Evolutionary conservation across 2,888 invertebrate species (phyloP), one percentile per base, ranked within the genome.

Genomic region (Liodrosophila aerea): DNA sequence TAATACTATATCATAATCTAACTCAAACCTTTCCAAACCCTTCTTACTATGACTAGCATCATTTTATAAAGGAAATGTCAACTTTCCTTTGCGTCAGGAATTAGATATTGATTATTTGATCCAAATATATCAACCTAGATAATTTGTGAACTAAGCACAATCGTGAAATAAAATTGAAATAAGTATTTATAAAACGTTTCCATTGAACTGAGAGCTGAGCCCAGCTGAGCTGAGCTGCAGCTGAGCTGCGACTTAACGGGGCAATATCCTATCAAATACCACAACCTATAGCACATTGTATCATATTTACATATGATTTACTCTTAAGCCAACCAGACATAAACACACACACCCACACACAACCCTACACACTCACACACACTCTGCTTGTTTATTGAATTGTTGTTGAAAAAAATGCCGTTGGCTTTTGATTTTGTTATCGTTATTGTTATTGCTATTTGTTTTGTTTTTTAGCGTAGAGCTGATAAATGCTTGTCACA

Each of bases 371-470:
- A 0, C 16, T 1, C 36, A 7, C 36, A 37, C n/a, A 22, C 16
- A 22, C 29, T 43, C 53, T 41, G 40, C 12, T 45, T 67, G 68
- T 57, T 67, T 67, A 58, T 67, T 51, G 67, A 67, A 66, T 57
- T 57, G 34, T 22, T 66, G 47, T 49, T 47, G 39, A 45, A 5
- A 22, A n/a, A 44, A 47, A 27, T 12, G 52, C 67, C 41, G 7
- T 0, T 18, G 37, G 51, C 56, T 40, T 53, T 64, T 45, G 40
- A 59, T 52, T 49, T 53, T 45, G 34, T 64, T 46, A 44, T 18
- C n/a, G n/a, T n/a, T n/a, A n/a, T 18, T 46, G 12, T 37, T 40
- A 44, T 43, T 22, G n/a, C n/a, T 33, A 18, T 46, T 40, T 16
- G 13, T 34, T 43, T 37, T 41, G 16, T 43, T 50, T 31, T 18